Conservation (phyloP, 2,797 vertebrate genomes). For the Hipposideros larvatus region DNA sequence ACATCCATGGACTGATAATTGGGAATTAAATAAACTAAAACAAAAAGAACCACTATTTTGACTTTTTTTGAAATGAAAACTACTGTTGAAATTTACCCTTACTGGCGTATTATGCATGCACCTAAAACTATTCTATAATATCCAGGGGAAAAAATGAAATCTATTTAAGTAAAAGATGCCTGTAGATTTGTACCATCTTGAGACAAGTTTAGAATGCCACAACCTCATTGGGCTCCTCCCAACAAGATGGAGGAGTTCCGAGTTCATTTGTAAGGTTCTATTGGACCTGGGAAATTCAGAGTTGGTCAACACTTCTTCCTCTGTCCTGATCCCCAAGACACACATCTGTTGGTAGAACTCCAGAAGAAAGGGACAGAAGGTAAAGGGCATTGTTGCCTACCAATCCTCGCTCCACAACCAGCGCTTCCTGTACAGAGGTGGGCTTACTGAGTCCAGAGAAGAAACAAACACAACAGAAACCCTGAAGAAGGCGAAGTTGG, state of each 20-base stretch:
- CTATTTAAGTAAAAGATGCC: not conserved
- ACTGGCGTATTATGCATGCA: not conserved
- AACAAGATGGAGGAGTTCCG: not conserved
- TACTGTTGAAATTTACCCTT: not conserved
- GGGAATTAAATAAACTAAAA: not conserved
- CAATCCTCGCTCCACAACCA: not conserved
- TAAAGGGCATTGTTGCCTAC: not conserved
- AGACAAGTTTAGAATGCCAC: not conserved
- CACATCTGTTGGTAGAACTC: not conserved
- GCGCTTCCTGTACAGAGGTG: not conserved
- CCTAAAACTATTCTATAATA: not conserved
- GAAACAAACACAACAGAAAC: not conserved
- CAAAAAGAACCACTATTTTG: not conserved
- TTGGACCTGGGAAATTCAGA: not conserved
- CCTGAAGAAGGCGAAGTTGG: not conserved
- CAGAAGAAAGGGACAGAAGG: not conserved
- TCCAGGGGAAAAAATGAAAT: not conserved
- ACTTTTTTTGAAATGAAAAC: constrained; percentile 38
- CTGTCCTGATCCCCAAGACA: not conserved
- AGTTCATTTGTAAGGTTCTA: constrained; percentile 23
- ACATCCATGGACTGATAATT: not conserved
- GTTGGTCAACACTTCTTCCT: not conserved
- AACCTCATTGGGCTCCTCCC: not conserved
- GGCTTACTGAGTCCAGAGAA: not conserved
- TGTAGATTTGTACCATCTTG: not conserved